Conservation (phyloP, 2,888 invertebrate genomes). For the Drosophila trichaetosa region DNA sequence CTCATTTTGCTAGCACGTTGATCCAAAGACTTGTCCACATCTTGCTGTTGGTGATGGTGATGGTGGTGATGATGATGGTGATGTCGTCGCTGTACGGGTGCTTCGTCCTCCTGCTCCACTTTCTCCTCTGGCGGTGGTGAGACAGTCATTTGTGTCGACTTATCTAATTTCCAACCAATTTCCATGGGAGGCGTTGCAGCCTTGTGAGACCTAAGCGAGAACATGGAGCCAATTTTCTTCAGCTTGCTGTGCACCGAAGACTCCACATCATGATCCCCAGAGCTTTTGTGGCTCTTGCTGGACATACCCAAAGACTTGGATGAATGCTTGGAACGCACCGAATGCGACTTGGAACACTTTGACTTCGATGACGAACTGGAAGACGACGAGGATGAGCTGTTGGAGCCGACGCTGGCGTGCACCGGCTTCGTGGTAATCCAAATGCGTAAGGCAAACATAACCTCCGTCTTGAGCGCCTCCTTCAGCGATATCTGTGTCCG, state of each 20-base stretch:
- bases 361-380: slow-evolving; percentile 57
- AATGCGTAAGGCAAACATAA: slow-evolving; percentile 90
- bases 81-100: slow-evolving; percentile 26
- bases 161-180: slow-evolving; percentile 66
- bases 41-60: slow-evolving; percentile 45
- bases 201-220: slow-evolving; percentile 80
- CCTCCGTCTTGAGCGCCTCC: slow-evolving; percentile 89
- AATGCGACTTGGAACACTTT: slow-evolving; percentile 66
- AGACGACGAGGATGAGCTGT: slow-evolving; percentile 61
- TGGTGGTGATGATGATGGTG: slow-evolving; percentile 66
- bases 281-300: slow-evolving; percentile 75
- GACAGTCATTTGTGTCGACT: slow-evolving; percentile 63
- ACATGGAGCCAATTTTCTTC: slow-evolving; percentile 83
- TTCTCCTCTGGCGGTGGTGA: slow-evolving; percentile 9
- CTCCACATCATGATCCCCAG: slow-evolving; percentile 63
- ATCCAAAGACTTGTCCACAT: slow-evolving; percentile 25
- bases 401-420: slow-evolving; percentile 75
- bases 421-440: slow-evolving; percentile 91
- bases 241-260: slow-evolving; percentile 78
- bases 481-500: slow-evolving; percentile 87
- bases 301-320: slow-evolving; percentile 76
- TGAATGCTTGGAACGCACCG: slow-evolving; percentile 68
- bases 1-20: slow-evolving; percentile 55
- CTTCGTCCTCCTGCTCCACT: slow-evolving; percentile 7
- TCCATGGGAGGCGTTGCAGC: slow-evolving; percentile 44